Conservation (phyloP, 1,140 invertebrate genomes). For the Listronotus oregonensis region DNA sequence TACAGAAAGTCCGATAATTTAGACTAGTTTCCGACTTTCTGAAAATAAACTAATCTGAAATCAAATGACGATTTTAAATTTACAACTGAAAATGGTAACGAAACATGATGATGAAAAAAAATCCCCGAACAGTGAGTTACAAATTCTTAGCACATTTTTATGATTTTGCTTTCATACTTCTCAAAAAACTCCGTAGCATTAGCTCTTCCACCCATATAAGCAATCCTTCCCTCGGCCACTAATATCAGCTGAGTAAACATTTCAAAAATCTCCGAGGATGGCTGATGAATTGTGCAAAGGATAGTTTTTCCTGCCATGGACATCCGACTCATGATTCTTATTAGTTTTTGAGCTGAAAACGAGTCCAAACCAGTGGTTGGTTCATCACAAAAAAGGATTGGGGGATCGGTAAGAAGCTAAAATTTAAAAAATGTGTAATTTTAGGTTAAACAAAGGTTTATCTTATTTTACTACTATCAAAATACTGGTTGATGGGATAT, state of each 20-base stretch:
- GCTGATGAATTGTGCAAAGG: slow-evolving; percentile 95
- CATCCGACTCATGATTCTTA: slow-evolving; percentile 73
- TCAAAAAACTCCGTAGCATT: slow-evolving; percentile 81
- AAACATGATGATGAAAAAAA: too few relatives aligned
- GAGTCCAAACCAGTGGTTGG: slow-evolving; percentile 94
- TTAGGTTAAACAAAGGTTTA: too few relatives aligned
- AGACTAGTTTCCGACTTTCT: too few relatives aligned
- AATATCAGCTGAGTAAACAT: slow-evolving; percentile 87
- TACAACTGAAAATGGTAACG: too few relatives aligned
- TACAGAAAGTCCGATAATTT: too few relatives aligned
- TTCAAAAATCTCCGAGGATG: slow-evolving; percentile 89
- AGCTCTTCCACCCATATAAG: slow-evolving; percentile 78
- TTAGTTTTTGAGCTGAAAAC: slow-evolving; percentile 85
- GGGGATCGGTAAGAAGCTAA: slow-evolving; percentile 88
- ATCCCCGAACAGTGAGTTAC: too few relatives aligned
- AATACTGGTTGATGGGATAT: too few relatives aligned
- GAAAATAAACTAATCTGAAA: too few relatives aligned
- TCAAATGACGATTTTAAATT: too few relatives aligned
- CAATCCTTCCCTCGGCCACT: slow-evolving; percentile 87
- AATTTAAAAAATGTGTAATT: slow-evolving; percentile 37
- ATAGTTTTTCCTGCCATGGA: slow-evolving; percentile 79
- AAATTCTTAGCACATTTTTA: too few relatives aligned
- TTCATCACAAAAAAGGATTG: slow-evolving; percentile 94
- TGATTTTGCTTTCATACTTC: too few relatives aligned
- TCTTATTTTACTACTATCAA: too few relatives aligned